Percentiles rank a stretch among this genome's conserved stretches.
Conservation (phyloP, 2,797 vertebrate species). For the Paguma larvata region DNA sequence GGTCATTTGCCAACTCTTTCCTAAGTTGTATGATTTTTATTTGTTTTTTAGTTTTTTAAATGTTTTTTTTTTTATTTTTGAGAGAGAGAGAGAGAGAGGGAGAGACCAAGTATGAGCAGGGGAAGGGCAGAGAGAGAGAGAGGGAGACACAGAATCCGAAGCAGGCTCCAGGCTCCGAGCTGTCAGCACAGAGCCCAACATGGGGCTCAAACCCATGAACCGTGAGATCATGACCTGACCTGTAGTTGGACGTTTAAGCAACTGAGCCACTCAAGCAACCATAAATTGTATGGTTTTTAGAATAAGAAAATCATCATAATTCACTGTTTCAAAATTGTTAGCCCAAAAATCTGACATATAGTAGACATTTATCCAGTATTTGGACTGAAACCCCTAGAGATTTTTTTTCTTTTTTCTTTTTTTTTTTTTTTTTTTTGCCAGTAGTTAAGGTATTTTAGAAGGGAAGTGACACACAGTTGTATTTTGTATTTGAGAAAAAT, state of each 20-base stretch:
- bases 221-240: too few relatives aligned
- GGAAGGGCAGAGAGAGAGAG: too few relatives aligned
- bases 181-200: too few relatives aligned
- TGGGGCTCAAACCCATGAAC: too few relatives aligned
- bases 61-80: too few relatives aligned
- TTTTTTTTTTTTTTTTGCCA: not conserved
- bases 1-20: not conserved
- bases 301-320: not conserved
- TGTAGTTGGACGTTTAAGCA: too few relatives aligned
- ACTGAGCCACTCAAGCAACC: too few relatives aligned
- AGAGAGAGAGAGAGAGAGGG: too few relatives aligned
- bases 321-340: not conserved
- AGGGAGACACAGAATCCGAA: too few relatives aligned
- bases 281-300: not conserved
- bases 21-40: not conserved
- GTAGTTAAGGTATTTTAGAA: not conserved
- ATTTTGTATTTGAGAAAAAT: slow-evolving; percentile 35
- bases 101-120: too few relatives aligned
- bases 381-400: not conserved
- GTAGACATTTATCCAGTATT: not conserved
- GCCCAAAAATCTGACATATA: not conserved
- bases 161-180: too few relatives aligned
- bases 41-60: too few relatives aligned
- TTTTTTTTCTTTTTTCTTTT: not conserved
- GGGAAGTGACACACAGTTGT: not conserved